phyloP scores from a whole-genome alignment of 2,113 vertebrate species.

The Pelecanus crispus region DNA sequence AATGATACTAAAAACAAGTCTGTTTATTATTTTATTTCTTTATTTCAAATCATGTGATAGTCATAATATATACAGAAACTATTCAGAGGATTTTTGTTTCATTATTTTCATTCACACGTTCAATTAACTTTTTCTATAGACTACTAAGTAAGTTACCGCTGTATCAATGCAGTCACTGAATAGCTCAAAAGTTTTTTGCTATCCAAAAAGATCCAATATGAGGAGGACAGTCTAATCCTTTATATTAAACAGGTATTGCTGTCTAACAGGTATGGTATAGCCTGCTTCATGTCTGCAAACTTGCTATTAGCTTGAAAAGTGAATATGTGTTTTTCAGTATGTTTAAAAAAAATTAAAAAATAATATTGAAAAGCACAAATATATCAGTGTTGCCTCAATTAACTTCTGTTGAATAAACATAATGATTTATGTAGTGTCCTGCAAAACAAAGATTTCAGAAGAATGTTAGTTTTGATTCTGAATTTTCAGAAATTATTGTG shows the following conservation, averaged over 20 bases:
- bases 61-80: neutral
- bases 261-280: accelerated
- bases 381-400: neutral
- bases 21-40: neutral
- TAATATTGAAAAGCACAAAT: neutral
- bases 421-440: neutral
- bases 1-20: neutral
- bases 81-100: neutral
- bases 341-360: neutral
- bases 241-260: neutral
- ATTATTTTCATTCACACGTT: neutral
- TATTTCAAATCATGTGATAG: neutral
- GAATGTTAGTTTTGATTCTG: neutral
- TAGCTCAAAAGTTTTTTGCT: neutral
- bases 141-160: neutral
- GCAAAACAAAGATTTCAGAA: neutral
- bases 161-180: neutral
- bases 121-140: neutral
- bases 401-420: neutral
- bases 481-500: neutral
- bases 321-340: neutral
- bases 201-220: neutral
- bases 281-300: neutral
- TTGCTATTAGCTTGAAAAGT: neutral
- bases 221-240: neutral